Percentiles rank a stretch among this genome's conserved stretches.
Evolutionary conservation across 2,797 vertebrate species (phyloP).

Genomic region (Parotocinclus haroldoi): DNA sequence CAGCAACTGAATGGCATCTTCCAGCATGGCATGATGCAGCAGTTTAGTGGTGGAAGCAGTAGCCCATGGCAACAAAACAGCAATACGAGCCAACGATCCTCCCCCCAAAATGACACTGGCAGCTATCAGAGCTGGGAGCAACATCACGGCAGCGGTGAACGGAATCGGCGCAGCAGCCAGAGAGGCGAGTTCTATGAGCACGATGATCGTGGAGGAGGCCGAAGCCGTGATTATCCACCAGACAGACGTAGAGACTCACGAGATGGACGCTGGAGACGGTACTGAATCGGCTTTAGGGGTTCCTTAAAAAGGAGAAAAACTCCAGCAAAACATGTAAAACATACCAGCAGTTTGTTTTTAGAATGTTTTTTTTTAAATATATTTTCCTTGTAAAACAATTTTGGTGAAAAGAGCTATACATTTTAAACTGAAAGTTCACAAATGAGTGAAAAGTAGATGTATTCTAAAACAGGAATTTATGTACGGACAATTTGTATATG

Average conservation of each 20-base stretch:
- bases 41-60: constrained; percentile 26
- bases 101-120: constrained; percentile 64
- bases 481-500: not conserved
- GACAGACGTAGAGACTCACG: constrained; percentile 62
- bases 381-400: not conserved
- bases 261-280: constrained; percentile 69
- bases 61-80: constrained; percentile 58
- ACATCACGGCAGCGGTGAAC: constrained; percentile 56
- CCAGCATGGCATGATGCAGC: constrained; percentile 38
- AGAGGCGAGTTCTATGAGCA: constrained; percentile 71
- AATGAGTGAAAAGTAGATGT: not conserved
- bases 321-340: not conserved
- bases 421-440: not conserved
- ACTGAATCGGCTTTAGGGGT: constrained; percentile 62
- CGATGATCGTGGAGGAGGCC: constrained; percentile 68
- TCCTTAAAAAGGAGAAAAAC: not conserved
- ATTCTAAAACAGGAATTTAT: too few relatives aligned
- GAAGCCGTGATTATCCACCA: constrained; percentile 64
- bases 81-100: constrained; percentile 60
- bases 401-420: not conserved
- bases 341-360: constrained; percentile 24
- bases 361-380: constrained; percentile 10
- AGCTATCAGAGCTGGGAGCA: constrained; percentile 66
- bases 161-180: constrained; percentile 63
- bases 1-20: constrained; percentile 59